Evolutionary conservation across 2,888 invertebrate genomes (phyloP).

Genomic region (Drepanosiphum platanoidis): DNA sequence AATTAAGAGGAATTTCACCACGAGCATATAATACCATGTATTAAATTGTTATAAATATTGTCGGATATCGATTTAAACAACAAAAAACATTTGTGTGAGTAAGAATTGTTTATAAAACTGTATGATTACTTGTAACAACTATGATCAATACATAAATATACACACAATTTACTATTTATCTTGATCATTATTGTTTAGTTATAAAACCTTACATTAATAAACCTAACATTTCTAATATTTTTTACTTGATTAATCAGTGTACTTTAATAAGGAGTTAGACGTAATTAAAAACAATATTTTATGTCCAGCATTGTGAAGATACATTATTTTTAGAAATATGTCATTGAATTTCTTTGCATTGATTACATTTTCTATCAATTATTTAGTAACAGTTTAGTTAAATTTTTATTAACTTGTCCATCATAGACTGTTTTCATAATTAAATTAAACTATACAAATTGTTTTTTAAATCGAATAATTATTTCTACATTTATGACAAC

Average conservation of each 20-base stretch:
- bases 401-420: not conserved
- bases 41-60: not conserved
- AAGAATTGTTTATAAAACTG: conserved; percentile 20
- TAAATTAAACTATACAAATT: not conserved
- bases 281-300: not conserved
- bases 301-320: not conserved
- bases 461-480: not conserved
- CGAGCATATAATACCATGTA: conserved; percentile 21
- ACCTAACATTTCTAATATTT: not conserved
- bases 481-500: not conserved
- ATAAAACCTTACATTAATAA: not conserved
- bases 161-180: conserved; percentile 5
- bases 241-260: not conserved
- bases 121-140: conserved; percentile 30
- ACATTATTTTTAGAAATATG: not conserved
- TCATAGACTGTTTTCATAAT: not conserved
- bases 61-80: not conserved
- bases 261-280: not conserved
- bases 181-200: conserved; percentile 31
- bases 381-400: not conserved
- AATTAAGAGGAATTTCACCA: conserved; percentile 23
- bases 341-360: not conserved
- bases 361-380: not conserved
- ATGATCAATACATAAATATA: conserved; percentile 46
- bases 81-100: not conserved